Evolutionary conservation across 2,797 vertebrate species (phyloP).

Genomic region (Melanitta fusca): DNA sequence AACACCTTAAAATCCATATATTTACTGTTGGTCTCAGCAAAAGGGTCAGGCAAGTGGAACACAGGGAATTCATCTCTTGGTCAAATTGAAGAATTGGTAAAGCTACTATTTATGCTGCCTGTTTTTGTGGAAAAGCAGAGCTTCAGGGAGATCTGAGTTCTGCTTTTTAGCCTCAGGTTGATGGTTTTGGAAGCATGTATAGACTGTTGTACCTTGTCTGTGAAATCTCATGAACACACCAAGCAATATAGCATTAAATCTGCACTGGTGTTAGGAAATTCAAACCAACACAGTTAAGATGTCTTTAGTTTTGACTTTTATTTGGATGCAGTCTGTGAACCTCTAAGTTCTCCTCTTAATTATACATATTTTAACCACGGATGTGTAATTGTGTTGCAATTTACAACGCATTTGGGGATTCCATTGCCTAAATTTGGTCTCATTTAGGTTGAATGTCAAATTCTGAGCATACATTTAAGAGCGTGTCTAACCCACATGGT

Average conservation of each 20-base stretch:
- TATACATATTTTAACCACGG: slow-evolving; percentile 52
- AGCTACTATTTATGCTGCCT: background rate
- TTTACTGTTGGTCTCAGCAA: background rate
- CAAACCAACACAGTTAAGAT: background rate
- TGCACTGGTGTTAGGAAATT: background rate
- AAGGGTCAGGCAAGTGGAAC: background rate
- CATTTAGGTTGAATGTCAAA: background rate
- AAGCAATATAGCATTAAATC: background rate
- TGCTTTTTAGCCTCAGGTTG: background rate
- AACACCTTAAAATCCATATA: background rate
- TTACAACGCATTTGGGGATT: slow-evolving; percentile 57
- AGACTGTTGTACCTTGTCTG: background rate
- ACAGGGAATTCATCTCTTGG: background rate
- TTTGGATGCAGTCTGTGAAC: slow-evolving; percentile 44
- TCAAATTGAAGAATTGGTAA: background rate
- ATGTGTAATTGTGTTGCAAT: slow-evolving; percentile 57
- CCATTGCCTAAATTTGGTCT: slow-evolving; percentile 43
- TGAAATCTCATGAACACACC: background rate
- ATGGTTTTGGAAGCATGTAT: background rate
- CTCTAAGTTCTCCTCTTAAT: slow-evolving; percentile 55
- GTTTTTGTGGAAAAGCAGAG: background rate
- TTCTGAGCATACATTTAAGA: slow-evolving; percentile 36
- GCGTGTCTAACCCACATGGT: background rate
- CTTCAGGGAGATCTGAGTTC: background rate
- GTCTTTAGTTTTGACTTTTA: slow-evolving; percentile 24